These are phyloP conservation scores for Mycteria americana DNA, from an alignment of 2,797 vertebrate genomes.

Conservation along the genomic window DNA sequence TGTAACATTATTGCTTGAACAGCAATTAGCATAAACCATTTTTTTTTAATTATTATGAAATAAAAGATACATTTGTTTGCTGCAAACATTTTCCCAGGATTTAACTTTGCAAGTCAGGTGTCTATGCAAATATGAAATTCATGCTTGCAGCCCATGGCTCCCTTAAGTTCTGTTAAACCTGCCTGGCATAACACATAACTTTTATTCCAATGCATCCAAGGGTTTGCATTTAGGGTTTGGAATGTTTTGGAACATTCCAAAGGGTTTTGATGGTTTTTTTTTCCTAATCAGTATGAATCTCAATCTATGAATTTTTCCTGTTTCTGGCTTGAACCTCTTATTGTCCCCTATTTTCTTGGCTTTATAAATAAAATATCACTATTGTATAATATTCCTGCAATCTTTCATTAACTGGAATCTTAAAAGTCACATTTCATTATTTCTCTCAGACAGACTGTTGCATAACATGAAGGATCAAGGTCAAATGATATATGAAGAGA, in stretches of 20 bases:
- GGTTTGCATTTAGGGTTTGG: background rate
- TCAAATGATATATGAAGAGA: slow-evolving; percentile 85
- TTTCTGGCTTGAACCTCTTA: background rate
- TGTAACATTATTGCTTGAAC: background rate
- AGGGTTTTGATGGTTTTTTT: background rate
- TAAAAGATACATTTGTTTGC: background rate
- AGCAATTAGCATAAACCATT: background rate
- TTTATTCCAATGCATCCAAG: background rate
- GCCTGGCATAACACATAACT: background rate
- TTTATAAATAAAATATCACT: background rate
- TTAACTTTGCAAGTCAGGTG: background rate
- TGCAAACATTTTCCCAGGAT: background rate
- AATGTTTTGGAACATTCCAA: background rate
- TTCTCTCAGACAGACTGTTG: slow-evolving; percentile 91
- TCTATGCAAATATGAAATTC: background rate
- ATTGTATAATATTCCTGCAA: background rate
- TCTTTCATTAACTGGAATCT: background rate
- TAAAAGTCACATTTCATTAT: slow-evolving; percentile 90
- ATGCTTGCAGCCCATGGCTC: background rate
- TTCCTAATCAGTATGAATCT: background rate
- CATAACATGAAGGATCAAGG: slow-evolving; percentile 92
- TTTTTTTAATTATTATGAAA: background rate
- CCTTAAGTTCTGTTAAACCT: background rate
- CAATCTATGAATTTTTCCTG: background rate
- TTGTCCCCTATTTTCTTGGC: background rate